Evolutionary conservation across 2,888 invertebrate genomes (phyloP).

Genomic region (Drosophila yooni): DNA sequence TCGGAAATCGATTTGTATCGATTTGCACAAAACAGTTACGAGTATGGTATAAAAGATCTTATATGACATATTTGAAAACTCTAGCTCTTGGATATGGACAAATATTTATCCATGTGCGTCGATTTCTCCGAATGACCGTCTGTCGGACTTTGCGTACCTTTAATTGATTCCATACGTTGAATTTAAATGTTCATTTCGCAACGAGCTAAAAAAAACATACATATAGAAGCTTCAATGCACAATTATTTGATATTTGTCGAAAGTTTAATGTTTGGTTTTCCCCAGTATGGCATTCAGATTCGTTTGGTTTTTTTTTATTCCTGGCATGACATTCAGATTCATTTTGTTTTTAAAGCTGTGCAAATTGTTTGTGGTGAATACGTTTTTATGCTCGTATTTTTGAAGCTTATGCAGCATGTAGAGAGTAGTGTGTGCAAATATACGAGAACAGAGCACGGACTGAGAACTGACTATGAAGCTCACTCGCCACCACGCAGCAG

Average conservation of each 20-base stretch:
- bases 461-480: background rate
- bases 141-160: background rate
- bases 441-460: conserved; percentile 1
- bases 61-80: too few species aligned
- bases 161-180: background rate
- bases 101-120: background rate
- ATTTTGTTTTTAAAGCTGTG: conserved; percentile 8
- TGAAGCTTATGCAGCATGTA: conserved; percentile 39
- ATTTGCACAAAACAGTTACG: background rate
- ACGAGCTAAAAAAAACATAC: background rate
- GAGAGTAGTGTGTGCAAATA: conserved; percentile 59
- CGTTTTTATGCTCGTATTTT: conserved; percentile 42
- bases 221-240: background rate
- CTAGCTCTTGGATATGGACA: background rate
- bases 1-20: background rate
- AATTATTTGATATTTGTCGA: conserved; percentile 25
- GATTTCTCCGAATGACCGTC: background rate
- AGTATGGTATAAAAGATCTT: too few species aligned
- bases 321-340: conserved; percentile 1
- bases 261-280: conserved; percentile 1
- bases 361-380: conserved; percentile 43
- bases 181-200: background rate
- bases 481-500: conserved; percentile 21
- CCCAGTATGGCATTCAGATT: background rate
- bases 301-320: background rate